These are phyloP conservation scores for Catagonus wagneri DNA, from an alignment of 2,113 vertebrate genomes.

Conservation along the genomic window DNA sequence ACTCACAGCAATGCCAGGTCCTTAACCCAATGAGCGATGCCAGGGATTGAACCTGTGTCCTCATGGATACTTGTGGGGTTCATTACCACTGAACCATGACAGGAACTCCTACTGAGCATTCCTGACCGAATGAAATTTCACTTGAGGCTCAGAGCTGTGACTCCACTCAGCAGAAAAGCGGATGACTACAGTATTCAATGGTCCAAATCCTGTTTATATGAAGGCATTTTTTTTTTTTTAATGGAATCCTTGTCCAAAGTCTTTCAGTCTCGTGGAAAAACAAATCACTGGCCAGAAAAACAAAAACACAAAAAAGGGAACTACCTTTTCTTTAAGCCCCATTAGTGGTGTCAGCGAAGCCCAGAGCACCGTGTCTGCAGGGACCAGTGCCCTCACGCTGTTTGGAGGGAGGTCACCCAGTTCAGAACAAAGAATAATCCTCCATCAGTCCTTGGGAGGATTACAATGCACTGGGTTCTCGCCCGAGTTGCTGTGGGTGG, in stretches of 20 bases:
- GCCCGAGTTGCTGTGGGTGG: not conserved
- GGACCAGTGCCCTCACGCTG: not conserved
- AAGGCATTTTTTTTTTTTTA: not conserved
- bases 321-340: not conserved
- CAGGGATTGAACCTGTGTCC: too few species aligned
- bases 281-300: not conserved
- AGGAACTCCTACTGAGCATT: not conserved
- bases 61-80: too few species aligned
- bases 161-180: not conserved
- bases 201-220: not conserved
- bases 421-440: not conserved
- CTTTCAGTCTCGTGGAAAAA: conserved; percentile 45
- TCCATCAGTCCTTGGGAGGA: not conserved
- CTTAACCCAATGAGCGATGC: too few species aligned
- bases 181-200: not conserved
- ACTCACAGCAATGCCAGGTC: too few species aligned
- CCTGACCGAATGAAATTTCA: not conserved
- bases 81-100: too few species aligned
- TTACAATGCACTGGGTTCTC: not conserved
- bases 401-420: not conserved
- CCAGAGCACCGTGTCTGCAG: rapidly evolving
- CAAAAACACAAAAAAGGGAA: not conserved
- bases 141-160: not conserved
- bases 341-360: not conserved
- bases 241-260: not conserved